phyloP scores from a whole-genome alignment of 2,113 vertebrate genomes.

The Silurus asotus region DNA sequence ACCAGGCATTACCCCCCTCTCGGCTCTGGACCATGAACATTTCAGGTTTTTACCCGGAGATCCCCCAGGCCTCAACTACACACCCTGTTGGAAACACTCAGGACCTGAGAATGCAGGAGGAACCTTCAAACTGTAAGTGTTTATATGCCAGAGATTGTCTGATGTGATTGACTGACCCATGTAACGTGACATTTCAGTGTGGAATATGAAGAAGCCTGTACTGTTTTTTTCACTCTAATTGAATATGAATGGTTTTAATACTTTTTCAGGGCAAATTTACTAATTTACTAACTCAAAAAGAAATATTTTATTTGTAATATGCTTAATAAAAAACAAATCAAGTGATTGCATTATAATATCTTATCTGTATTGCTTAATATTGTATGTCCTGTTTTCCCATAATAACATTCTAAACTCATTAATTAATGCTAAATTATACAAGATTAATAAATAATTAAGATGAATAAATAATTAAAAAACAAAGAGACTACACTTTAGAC shows the following conservation, averaged over 20 bases:
- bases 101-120: constrained; percentile 56
- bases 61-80: constrained; percentile 45
- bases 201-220: not conserved
- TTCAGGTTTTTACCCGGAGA: constrained; percentile 55
- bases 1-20: constrained; percentile 41
- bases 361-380: not conserved
- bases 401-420: not conserved
- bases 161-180: not conserved
- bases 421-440: not conserved
- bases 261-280: not conserved
- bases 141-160: not conserved
- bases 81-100: constrained; percentile 43
- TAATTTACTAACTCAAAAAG: not conserved
- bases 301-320: not conserved
- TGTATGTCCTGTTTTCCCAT: not conserved
- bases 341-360: not conserved
- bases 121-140: constrained; percentile 71
- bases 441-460: not conserved
- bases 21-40: constrained; percentile 63
- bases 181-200: not conserved
- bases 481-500: not conserved
- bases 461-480: not conserved
- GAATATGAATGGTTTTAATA: not conserved
- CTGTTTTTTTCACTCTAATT: not conserved
- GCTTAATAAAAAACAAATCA: not conserved